Conservation (phyloP, 1,140 invertebrate genomes). For the Hyphantria cunea region DNA sequence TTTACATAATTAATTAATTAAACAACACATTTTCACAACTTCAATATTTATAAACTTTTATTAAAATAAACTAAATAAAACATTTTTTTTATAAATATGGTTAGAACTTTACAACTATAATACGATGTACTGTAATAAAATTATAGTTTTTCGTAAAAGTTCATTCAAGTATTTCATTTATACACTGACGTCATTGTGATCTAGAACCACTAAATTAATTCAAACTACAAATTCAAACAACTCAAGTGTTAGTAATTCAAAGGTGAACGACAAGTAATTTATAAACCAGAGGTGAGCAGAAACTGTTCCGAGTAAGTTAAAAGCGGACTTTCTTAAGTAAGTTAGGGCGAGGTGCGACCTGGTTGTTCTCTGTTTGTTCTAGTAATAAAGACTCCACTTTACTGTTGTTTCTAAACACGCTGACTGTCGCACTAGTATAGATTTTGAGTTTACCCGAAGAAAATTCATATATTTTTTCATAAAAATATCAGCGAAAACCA, state of each 20-base stretch:
- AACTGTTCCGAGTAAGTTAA: slow-evolving; percentile 18
- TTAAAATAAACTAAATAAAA: no score
- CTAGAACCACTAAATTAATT: slow-evolving; percentile 14
- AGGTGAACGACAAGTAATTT: slow-evolving; percentile 25
- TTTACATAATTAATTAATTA: no score
- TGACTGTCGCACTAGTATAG: not conserved
- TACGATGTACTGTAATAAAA: no score
- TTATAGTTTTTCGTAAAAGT: no score
- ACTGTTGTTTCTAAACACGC: not conserved
- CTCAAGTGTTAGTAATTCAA: slow-evolving; percentile 22
- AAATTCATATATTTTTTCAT: no score
- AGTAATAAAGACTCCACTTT: slow-evolving; percentile 5
- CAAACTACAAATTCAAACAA: slow-evolving; percentile 11
- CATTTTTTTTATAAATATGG: no score
- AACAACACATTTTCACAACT: no score
- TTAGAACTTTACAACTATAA: no score
- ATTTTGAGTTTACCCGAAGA: not conserved
- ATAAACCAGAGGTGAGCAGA: slow-evolving; percentile 20
- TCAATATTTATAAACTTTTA: no score
- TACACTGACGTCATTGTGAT: not conserved
- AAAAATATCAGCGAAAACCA: no score
- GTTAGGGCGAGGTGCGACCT: slow-evolving; percentile 10
- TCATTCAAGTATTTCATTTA: not conserved
- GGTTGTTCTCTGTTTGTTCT: slow-evolving; percentile 11
- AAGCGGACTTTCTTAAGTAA: slow-evolving; percentile 19